These are phyloP conservation scores for Brachypodius melanocephalos DNA, from an alignment of 2,113 vertebrate species.

Conservation along the genomic window DNA sequence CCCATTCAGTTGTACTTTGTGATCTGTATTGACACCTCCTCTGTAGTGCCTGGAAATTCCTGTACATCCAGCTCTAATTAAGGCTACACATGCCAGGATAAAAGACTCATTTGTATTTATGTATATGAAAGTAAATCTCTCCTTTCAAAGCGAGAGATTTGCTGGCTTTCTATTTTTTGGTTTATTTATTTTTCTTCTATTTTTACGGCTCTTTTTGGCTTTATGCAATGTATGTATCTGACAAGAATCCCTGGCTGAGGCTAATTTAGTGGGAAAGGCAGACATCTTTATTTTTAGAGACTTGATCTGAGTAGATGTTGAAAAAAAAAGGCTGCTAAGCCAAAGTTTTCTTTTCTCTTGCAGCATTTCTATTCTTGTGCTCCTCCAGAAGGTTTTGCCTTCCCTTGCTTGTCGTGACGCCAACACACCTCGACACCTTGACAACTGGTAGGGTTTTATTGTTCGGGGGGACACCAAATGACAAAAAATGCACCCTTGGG, in stretches of 20 bases:
- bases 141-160: background rate
- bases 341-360: background rate
- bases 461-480: background rate
- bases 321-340: background rate
- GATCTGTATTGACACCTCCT: background rate
- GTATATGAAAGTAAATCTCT: slow-evolving; percentile 4
- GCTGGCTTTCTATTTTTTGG: background rate
- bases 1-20: background rate
- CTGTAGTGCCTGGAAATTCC: background rate
- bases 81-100: background rate
- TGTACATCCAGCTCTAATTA: background rate
- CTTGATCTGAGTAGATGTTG: background rate
- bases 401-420: background rate
- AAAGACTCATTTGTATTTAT: slow-evolving; percentile 27
- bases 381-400: background rate
- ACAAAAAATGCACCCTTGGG: background rate
- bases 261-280: slow-evolving; percentile 35
- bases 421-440: background rate
- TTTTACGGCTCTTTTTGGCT: background rate
- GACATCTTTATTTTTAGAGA: slow-evolving; percentile 32
- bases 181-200: slow-evolving; percentile 39
- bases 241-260: background rate
- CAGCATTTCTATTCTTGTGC: background rate
- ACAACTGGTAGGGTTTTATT: background rate
- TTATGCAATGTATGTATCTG: background rate